Evolutionary conservation across 2,888 invertebrate species (phyloP).

Genomic region (Drosophila koepferae): DNA sequence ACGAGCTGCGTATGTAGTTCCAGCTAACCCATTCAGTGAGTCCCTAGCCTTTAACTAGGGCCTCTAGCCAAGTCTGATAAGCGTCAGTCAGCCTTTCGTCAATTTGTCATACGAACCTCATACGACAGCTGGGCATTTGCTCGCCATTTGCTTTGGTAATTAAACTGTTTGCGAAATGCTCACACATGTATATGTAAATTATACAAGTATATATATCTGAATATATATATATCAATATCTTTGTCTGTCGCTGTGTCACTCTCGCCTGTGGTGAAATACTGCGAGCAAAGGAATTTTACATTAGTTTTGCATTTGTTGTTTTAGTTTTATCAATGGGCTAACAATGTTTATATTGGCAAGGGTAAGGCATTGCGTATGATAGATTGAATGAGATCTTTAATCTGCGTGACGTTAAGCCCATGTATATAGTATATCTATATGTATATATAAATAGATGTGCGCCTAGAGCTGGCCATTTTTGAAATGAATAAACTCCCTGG

Average conservation of each 20-base stretch:
- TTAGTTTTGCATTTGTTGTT: constrained; percentile 9
- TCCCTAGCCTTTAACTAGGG: constrained; percentile 9
- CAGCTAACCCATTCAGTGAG: constrained; percentile 11
- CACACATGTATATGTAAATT: neutral
- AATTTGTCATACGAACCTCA: constrained; percentile 44
- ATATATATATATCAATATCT: neutral
- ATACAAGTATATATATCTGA: neutral
- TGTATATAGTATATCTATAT: neutral
- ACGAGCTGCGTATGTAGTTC: constrained; percentile 37
- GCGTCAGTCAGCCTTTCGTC: constrained; percentile 51
- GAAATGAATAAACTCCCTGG: constrained; percentile 3
- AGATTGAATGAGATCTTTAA: constrained; percentile 11
- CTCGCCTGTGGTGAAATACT: constrained; percentile 28
- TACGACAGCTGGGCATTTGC: constrained; percentile 16
- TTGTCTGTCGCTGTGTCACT: constrained; percentile 8
- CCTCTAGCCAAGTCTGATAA: constrained; percentile 37
- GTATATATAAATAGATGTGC: neutral
- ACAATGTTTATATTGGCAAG: constrained; percentile 3
- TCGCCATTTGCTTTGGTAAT: constrained; percentile 46
- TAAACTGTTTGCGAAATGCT: constrained; percentile 42
- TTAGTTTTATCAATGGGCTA: constrained; percentile 28
- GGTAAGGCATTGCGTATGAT: neutral
- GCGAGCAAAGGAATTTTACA: constrained; percentile 15
- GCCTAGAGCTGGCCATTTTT: constrained; percentile 7
- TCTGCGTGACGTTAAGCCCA: neutral